These are phyloP conservation scores for Antheraea assamensis DNA, from an alignment of 2,888 invertebrate genomes.

Conservation along the genomic window DNA sequence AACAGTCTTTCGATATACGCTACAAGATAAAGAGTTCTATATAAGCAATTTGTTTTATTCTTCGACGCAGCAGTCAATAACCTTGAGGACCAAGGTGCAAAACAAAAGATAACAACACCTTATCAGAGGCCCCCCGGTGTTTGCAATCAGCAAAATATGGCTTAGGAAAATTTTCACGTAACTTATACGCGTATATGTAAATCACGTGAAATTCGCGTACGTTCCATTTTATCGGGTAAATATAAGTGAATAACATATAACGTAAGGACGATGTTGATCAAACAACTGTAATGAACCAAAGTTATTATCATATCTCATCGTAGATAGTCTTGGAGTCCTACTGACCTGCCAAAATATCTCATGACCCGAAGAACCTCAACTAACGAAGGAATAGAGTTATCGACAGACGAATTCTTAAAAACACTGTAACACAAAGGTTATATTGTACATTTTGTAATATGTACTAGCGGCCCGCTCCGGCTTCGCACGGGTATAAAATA, in stretches of 20 bases:
- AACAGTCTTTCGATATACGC: too few relatives aligned
- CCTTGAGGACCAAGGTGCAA: neutral
- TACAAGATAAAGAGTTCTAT: too few relatives aligned
- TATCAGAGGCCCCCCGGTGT: neutral
- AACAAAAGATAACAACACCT: constrained; percentile 9
- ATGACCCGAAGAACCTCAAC: too few relatives aligned
- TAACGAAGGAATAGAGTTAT: too few relatives aligned
- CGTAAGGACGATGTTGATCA: neutral
- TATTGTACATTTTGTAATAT: too few relatives aligned
- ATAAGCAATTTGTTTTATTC: neutral
- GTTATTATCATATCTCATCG: neutral
- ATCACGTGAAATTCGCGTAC: neutral
- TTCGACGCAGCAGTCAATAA: neutral
- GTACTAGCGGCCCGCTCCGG: too few relatives aligned
- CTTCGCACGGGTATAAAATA: too few relatives aligned
- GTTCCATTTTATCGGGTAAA: neutral
- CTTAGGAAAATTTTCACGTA: neutral
- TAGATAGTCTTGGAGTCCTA: too few relatives aligned
- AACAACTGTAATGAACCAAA: neutral
- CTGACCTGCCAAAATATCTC: too few relatives aligned
- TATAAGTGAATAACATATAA: neutral
- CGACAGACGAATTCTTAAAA: too few relatives aligned
- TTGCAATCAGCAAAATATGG: neutral
- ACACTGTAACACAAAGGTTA: too few relatives aligned
- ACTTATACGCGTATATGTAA: neutral